phyloP scores from a whole-genome alignment of 2,888 invertebrate genomes.

The Nemoura dubitans region DNA sequence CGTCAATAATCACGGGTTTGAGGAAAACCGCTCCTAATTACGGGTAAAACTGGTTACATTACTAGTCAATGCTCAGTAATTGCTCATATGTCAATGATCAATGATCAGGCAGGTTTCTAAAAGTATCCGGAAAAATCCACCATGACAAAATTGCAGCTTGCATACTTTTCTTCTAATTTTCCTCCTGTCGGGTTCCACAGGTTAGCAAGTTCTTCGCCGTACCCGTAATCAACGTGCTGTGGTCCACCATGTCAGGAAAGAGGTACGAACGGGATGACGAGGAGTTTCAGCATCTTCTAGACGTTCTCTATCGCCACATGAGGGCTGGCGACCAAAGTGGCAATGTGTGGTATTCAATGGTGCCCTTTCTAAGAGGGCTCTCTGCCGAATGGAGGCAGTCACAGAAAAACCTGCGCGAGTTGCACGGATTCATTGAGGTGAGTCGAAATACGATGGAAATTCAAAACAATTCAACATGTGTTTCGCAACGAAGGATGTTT shows the following conservation, averaged over 20 bases:
- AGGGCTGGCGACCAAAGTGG: conserved; percentile 42
- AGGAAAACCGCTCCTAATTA: too few species aligned
- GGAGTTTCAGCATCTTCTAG: conserved; percentile 46
- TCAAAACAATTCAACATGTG: too few species aligned
- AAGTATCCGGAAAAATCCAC: too few species aligned
- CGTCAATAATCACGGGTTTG: too few species aligned
- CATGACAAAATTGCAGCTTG: too few species aligned
- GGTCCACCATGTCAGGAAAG: conserved; percentile 52
- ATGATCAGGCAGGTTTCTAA: too few species aligned
- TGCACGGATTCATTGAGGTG: conserved; percentile 20
- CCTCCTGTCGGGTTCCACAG: too few species aligned
- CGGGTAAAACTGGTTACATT: too few species aligned
- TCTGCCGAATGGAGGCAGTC: conserved; percentile 23
- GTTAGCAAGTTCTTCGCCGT: conserved; percentile 48
- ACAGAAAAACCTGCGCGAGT: background rate
- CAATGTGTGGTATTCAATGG: conserved; percentile 35
- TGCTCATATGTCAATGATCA: too few species aligned
- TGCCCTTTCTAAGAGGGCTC: conserved; percentile 39
- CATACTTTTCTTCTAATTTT: too few species aligned
- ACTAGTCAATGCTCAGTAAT: too few species aligned
- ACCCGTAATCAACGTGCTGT: conserved; percentile 52
- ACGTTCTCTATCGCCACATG: conserved; percentile 43
- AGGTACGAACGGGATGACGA: conserved; percentile 49
- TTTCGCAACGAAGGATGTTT: too few species aligned
- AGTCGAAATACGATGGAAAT: background rate